Evolutionary conservation across 2,113 vertebrate species (phyloP).

Genomic region (Xyrauchen texanus): DNA sequence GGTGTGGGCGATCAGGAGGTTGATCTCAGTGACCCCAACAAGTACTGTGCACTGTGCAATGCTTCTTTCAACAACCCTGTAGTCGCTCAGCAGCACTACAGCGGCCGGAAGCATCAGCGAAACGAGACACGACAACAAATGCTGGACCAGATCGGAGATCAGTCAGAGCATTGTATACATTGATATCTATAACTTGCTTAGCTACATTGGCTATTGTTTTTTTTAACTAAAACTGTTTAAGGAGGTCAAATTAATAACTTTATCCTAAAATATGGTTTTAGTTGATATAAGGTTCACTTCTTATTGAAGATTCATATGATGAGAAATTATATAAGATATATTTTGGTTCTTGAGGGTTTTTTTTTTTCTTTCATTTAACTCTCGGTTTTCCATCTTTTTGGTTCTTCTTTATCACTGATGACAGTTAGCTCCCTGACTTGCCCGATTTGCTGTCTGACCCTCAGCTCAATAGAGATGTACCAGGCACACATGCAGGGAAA

Average conservation of each 20-base stretch:
- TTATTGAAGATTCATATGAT: too few relatives aligned
- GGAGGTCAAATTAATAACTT: too few relatives aligned
- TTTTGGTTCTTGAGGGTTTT: neutral
- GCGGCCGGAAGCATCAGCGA: conserved; percentile 82
- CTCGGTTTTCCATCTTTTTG: neutral
- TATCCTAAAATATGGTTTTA: too few relatives aligned
- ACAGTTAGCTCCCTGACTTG: conserved; percentile 69
- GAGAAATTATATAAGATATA: neutral
- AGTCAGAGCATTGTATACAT: conserved; percentile 62
- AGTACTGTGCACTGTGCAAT: conserved; percentile 77
- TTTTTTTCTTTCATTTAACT: neutral
- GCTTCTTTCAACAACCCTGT: conserved; percentile 79
- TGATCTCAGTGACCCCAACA: conserved; percentile 75
- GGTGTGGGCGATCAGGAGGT: conserved; percentile 41
- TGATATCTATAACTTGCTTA: neutral
- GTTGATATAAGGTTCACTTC: too few relatives aligned
- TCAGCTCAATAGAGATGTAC: conserved; percentile 80
- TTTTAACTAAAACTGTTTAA: too few relatives aligned
- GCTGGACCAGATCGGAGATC: conserved; percentile 70
- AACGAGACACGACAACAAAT: conserved; percentile 74
- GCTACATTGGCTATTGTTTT: too few relatives aligned
- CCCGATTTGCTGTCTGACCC: conserved; percentile 69
- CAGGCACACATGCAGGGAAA: conserved; percentile 80
- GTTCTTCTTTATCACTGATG: conserved; percentile 31
- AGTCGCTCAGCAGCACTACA: conserved; percentile 80